A percentile compares a stretch with the other conserved stretches of the same genome.
phyloP scores from a whole-genome alignment of 2,888 invertebrate genomes.

The Aethes cnicana region DNA sequence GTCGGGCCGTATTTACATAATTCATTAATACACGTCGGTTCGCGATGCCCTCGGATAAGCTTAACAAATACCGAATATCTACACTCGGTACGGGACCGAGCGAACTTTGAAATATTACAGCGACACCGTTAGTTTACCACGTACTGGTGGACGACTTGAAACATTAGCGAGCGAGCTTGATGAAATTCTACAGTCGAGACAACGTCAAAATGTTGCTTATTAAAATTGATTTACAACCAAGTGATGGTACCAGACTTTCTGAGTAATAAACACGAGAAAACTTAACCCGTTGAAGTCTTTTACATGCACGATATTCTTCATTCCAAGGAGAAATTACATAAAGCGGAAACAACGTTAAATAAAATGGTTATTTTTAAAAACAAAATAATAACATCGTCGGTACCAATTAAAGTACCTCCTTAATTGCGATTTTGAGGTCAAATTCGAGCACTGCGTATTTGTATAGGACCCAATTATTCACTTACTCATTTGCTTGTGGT shows the following conservation, averaged over 20 bases:
- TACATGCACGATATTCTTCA: no score
- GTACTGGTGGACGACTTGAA: conserved; percentile 14
- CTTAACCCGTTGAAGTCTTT: conserved; percentile 23
- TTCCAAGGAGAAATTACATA: no score
- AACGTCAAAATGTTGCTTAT: conserved; percentile 25
- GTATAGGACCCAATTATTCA: conserved; percentile 20
- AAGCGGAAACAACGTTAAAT: background rate
- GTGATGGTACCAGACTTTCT: background rate
- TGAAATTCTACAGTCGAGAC: conserved; percentile 18
- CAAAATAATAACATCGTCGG: no score
- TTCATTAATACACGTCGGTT: conserved; percentile 73
- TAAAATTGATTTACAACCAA: conserved; percentile 22
- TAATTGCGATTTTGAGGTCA: conserved; percentile 3
- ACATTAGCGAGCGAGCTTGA: conserved; percentile 22
- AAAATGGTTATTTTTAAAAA: no score
- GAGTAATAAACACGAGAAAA: conserved; percentile 5
- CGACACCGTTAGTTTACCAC: conserved; percentile 26
- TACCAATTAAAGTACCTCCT: conserved; percentile 13
- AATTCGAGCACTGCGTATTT: background rate
- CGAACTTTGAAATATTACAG: conserved; percentile 37
- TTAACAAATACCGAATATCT: conserved; percentile 64
- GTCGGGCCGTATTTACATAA: conserved; percentile 67
- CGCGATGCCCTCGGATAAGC: conserved; percentile 70
- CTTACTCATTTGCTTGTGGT: conserved; percentile 37
- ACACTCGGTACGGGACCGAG: conserved; percentile 38